Evolutionary conservation across 2,113 vertebrate genomes (phyloP), one percentile per base, ranked within the genome.

Genomic region (Percina caprodes): DNA sequence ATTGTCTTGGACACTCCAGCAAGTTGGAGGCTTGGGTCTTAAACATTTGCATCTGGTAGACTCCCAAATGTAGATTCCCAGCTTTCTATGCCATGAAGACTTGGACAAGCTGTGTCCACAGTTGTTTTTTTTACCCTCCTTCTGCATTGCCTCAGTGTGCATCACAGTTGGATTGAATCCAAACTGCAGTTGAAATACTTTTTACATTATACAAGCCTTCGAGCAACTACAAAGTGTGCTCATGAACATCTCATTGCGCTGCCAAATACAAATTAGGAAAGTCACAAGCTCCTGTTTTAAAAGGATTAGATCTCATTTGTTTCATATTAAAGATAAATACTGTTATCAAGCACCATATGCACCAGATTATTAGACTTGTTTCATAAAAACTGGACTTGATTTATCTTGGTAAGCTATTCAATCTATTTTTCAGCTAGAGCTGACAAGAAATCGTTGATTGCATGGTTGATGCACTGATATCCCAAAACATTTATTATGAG

Each of bases 271-370:
- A 81, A 63, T 62, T 14, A 65, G 26, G n/a, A 61, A 61, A 78
- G 67, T 82, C 65, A 76, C 74, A 75, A 79, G 73, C 68, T 75
- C 55, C 55, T 58, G 39, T 66, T 84, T 83, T 39, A 23, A 24
- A 88, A 76, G 30, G 42, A 84, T 80, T 80, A 62, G 35, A 61
- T 71, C 54, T 79, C 24, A 54, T 72, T 65, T 77, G 59, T 77
- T 82, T 79, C 33, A 66, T 54, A 77, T 85, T 69, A 70, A 84
- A 80, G 80, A 82, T 70, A 84, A 87, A 77, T 51, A 80, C 46
- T 68, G 68, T 77, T 80, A 79, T 81, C 60, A 79, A 76, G 42
- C 84, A 52, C 33, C 65, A 70, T 81, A 69, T 69, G 72, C 46
- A 69, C 45, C 65, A 78, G 24, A 83, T 85, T 77, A 80, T 73